Base-by-base conservation (phyloP, 2,797 vertebrate species). In the Mus spretus region DNA sequence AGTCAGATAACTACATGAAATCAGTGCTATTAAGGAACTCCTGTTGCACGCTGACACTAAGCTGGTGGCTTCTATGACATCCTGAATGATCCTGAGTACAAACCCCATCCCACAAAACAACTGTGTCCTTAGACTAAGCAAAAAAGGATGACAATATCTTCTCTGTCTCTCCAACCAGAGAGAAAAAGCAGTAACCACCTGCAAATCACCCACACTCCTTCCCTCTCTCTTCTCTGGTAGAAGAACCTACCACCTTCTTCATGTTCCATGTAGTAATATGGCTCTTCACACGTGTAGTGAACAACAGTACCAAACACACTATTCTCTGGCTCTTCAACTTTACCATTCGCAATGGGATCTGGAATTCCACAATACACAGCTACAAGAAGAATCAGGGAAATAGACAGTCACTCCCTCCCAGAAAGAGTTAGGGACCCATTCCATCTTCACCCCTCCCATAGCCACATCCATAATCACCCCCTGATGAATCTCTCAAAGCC, bases 301-400 rank as follows among this genome's bases (percentile, higher is more conserved):
- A 99, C 96, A 83, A 98, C 89, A 84, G 98, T 98, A 57, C 98
- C 75, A 84, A 99, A 99, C 6, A 97, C 90, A 89, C 99, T 99
- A 1, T 92, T 31, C 0, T 4, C 97, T 22, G 94, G 0, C 0
- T 98, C 97, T 7, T 84, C 0, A 0, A 67, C 72, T 97, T 89
- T 83, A 82, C 98, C 99, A 26, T 99, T 97, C 8, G 47, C 57
- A 83, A 98, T 89, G 81, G 98, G 9, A 0, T 95, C 47, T 8
- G 99, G 99, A 6, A 31, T 0, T 4, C 99, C 99, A 61, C 99
- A 99, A 82, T 99, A 97, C 93, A 99, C 98, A 97, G 98, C 99
- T 99, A 85, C 11, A 91, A 75, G 83, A 93, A 59, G 63, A 87
- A 96, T 34, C 47, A 87, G 94, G 9, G 0, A 0, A 65, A 79